Conservation (phyloP, 2,888 invertebrate species). For the Acanthosepion lycidas region DNA sequence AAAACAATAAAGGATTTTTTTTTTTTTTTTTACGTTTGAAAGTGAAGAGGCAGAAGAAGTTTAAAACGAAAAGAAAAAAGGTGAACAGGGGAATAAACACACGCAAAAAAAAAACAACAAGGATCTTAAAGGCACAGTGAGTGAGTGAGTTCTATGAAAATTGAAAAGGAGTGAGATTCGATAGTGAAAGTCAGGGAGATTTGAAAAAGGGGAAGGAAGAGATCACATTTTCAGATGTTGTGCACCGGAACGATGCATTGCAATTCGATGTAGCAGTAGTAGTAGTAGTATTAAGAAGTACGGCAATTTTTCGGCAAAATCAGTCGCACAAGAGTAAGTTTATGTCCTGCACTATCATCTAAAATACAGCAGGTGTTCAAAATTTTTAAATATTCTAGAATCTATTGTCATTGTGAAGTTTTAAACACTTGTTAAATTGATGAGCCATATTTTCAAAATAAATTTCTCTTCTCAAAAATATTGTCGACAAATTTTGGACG, state of each 20-base stretch:
- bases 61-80: not conserved
- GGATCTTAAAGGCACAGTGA: too few species aligned
- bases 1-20: not conserved
- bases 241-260: not conserved
- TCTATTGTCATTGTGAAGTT: not conserved
- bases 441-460: too few species aligned
- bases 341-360: not conserved
- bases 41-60: not conserved
- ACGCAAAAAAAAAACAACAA: not conserved
- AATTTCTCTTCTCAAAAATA: too few species aligned
- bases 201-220: not conserved
- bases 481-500: too few species aligned
- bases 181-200: not conserved
- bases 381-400: not conserved
- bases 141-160: not conserved
- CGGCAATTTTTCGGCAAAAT: not conserved
- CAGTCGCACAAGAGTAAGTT: too few species aligned
- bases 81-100: not conserved
- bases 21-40: not conserved
- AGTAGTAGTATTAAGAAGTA: not conserved
- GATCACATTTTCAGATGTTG: not conserved
- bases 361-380: not conserved
- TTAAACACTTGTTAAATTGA: not conserved
- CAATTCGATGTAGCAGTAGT: not conserved
- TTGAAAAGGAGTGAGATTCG: not conserved